Conservation (phyloP, 2,888 invertebrate genomes). For the Elysia crispata region DNA sequence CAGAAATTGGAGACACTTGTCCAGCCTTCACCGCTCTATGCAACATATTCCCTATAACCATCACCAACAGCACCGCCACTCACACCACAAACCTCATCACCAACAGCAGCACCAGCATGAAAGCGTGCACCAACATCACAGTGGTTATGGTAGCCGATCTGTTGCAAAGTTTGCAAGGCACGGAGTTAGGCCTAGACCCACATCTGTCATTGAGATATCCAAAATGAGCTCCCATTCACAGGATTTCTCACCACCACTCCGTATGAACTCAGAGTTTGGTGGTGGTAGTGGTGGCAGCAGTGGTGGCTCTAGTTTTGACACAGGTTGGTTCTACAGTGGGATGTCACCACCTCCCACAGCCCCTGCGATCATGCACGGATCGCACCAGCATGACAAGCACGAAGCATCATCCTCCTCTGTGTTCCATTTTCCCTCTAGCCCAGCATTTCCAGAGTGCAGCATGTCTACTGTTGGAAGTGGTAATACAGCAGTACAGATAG, state of each 20-base stretch:
- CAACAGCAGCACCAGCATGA: too few species aligned
- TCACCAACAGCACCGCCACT: constrained; percentile 48
- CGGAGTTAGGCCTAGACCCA: not conserved
- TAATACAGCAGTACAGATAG: too few species aligned
- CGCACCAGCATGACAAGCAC: not conserved
- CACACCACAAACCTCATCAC: too few species aligned
- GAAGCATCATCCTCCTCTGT: constrained; percentile 32
- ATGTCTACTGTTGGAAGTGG: too few species aligned
- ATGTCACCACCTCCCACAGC: constrained; percentile 56
- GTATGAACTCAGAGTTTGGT: too few species aligned
- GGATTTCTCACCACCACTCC: too few species aligned
- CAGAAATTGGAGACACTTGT: constrained; percentile 27
- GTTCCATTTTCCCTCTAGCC: constrained; percentile 72
- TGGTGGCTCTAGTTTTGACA: too few species aligned
- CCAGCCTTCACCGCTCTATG: constrained; percentile 45
- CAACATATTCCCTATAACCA: constrained; percentile 50
- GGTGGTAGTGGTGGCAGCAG: too few species aligned
- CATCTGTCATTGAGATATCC: too few species aligned
- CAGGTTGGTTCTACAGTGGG: not conserved
- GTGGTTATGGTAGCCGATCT: constrained; percentile 22
- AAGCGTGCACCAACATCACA: too few species aligned
- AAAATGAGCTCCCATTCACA: too few species aligned
- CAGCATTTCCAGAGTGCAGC: constrained; percentile 74
- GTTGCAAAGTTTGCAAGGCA: constrained; percentile 48
- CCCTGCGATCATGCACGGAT: constrained; percentile 52